A percentile compares a stretch with the other conserved stretches of the same genome.
phyloP scores from a whole-genome alignment of 2,113 vertebrate species.

The cat (Felis catus) region DNA sequence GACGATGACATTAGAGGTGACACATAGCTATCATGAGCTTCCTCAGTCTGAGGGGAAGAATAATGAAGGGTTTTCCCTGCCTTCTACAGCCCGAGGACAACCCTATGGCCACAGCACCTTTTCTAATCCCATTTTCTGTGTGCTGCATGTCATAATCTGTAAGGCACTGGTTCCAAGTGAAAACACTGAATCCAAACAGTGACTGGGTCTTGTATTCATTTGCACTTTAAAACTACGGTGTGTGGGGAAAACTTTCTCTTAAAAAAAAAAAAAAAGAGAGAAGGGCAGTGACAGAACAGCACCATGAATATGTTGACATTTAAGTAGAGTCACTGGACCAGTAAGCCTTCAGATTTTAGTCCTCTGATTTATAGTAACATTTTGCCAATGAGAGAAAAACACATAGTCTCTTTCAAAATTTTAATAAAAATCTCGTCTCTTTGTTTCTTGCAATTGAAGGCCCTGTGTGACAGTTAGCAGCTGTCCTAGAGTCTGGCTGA shows the following conservation, averaged over 20 bases:
- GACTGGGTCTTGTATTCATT: slow-evolving; percentile 77
- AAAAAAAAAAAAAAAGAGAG: neutral
- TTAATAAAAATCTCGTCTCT: neutral
- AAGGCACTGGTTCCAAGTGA: slow-evolving; percentile 65
- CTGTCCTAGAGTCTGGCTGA: neutral
- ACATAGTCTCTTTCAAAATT: slow-evolving; percentile 23
- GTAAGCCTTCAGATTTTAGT: neutral
- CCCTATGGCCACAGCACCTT: slow-evolving; percentile 76
- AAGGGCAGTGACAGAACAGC: neutral
- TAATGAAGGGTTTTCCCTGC: slow-evolving; percentile 77
- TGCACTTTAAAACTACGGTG: slow-evolving; percentile 76
- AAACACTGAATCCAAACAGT: slow-evolving; percentile 71
- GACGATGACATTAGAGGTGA: slow-evolving; percentile 79
- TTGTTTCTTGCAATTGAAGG: neutral
- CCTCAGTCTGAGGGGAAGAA: slow-evolving; percentile 60
- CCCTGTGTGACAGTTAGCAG: neutral
- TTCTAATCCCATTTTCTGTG: slow-evolving; percentile 81
- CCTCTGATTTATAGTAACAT: neutral
- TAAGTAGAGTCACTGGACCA: neutral
- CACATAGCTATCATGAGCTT: slow-evolving; percentile 74
- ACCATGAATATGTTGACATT: neutral
- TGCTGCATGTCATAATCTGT: slow-evolving; percentile 81
- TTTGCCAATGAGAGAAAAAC: slow-evolving; percentile 40
- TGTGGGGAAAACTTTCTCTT: slow-evolving; percentile 47
- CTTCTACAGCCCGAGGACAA: slow-evolving; percentile 78